Evolutionary conservation across 2,113 vertebrate species (phyloP).

Genomic region (Seriola rivoliana): DNA sequence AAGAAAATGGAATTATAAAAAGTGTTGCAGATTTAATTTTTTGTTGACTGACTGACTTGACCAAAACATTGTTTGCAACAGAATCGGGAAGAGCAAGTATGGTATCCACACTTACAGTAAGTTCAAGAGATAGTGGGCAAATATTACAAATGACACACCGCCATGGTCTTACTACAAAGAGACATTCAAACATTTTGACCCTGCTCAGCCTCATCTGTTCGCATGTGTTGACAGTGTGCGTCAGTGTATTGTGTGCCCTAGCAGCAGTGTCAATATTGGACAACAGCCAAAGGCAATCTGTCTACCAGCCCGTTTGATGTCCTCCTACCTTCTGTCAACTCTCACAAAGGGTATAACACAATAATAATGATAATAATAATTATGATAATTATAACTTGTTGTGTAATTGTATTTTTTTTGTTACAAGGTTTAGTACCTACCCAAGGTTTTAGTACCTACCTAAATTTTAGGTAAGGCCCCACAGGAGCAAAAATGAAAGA

Average conservation of each 20-base stretch:
- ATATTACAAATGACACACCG: constrained; percentile 21
- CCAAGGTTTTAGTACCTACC: neutral
- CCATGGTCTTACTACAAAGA: neutral
- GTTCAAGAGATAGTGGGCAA: neutral
- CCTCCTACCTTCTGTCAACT: constrained; percentile 44
- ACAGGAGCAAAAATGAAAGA: neutral
- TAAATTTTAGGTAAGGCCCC: no score
- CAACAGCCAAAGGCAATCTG: constrained; percentile 37
- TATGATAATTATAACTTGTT: neutral
- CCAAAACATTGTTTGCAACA: neutral
- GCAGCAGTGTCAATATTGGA: constrained; percentile 61
- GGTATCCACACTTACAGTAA: neutral
- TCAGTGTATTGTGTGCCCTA: constrained; percentile 58
- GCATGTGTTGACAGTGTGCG: constrained; percentile 49
- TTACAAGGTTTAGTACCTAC: no score
- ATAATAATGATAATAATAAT: neutral
- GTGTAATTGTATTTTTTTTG: neutral
- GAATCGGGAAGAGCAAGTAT: neutral
- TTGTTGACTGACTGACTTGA: neutral
- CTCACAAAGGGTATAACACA: constrained; percentile 4
- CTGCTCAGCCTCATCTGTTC: constrained; percentile 12
- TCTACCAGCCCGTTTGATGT: constrained; percentile 53
- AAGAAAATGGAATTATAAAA: no score
- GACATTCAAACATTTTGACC: constrained; percentile 11
- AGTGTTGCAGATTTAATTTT: no score